phyloP scores from a whole-genome alignment of 2,888 invertebrate species.

The Epirrhoe alternata region DNA sequence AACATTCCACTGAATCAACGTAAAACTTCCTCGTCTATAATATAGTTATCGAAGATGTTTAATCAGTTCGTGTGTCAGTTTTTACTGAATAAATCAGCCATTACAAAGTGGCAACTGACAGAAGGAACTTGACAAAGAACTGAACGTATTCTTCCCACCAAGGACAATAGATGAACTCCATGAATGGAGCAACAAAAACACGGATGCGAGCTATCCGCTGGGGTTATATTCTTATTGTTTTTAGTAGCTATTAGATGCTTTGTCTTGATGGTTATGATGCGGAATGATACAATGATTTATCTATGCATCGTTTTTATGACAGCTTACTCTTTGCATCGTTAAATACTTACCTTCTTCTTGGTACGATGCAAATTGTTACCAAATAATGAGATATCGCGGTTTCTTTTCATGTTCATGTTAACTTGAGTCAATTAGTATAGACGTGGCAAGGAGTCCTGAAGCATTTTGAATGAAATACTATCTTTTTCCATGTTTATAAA shows the following conservation, averaged over 20 bases:
- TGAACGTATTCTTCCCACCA: constrained; percentile 41
- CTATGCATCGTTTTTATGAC: not conserved
- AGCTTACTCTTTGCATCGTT: too few relatives aligned
- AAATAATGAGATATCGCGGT: not conserved
- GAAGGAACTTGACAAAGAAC: constrained; percentile 32
- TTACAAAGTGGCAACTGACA: constrained; percentile 17
- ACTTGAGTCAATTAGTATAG: too few relatives aligned
- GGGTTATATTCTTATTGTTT: constrained; percentile 42
- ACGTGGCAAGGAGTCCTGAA: too few relatives aligned
- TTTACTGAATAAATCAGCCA: constrained; percentile 8
- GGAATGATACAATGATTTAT: not conserved
- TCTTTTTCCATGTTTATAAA: too few relatives aligned
- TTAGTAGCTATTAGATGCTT: constrained; percentile 32
- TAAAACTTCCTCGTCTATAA: not conserved
- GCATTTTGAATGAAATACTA: too few relatives aligned
- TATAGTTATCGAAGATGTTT: constrained; percentile 1
- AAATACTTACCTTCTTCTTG: too few relatives aligned
- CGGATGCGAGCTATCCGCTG: constrained; percentile 61
- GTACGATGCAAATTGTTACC: too few relatives aligned
- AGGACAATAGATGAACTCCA: constrained; percentile 65
- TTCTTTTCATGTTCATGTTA: too few relatives aligned
- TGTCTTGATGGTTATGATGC: constrained; percentile 12
- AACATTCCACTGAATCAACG: not conserved
- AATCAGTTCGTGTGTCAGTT: constrained; percentile 1
- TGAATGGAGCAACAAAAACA: constrained; percentile 71